Conservation (phyloP, 2,888 invertebrate genomes). For the Amblyteles armatorius region DNA sequence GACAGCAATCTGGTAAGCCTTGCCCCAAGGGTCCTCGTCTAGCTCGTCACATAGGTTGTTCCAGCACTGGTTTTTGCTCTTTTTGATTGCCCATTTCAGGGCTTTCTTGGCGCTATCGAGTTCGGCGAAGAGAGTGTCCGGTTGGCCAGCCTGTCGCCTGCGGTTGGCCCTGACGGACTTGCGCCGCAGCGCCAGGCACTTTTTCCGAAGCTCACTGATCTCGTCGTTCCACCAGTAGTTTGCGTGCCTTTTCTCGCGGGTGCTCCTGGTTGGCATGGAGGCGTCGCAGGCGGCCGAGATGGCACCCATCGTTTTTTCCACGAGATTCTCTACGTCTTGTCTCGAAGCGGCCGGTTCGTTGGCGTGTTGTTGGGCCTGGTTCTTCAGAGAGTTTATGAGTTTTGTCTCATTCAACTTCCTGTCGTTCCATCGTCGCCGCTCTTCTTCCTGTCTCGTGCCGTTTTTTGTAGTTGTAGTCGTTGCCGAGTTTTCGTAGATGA, state of each 20-base stretch:
- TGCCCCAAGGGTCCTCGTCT: constrained; percentile 23
- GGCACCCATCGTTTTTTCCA: constrained; percentile 42
- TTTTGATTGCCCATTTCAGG: constrained; percentile 26
- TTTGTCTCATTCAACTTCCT: constrained; percentile 31
- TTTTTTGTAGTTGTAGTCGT: no score
- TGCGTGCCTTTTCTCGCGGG: constrained; percentile 5
- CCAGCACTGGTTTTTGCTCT: constrained; percentile 26
- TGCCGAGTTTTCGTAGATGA: constrained; percentile 38
- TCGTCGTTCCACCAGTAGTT: constrained; percentile 29
- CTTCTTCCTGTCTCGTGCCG: not conserved
- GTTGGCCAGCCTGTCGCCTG: constrained; percentile 16
- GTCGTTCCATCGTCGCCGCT: constrained; percentile 35
- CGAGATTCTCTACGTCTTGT: constrained; percentile 31
- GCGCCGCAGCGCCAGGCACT: constrained; percentile 5
- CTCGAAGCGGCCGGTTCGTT: not conserved
- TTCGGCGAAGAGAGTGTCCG: constrained; percentile 11
- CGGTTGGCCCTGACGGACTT: constrained; percentile 6
- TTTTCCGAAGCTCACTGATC: constrained; percentile 32
- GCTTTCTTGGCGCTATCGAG: constrained; percentile 37
- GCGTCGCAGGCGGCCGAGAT: constrained; percentile 44
- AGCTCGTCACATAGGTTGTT: constrained; percentile 36
- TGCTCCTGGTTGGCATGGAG: constrained; percentile 34
- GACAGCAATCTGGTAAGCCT: constrained; percentile 44
- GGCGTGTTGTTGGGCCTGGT: constrained; percentile 1
- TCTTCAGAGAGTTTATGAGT: constrained; percentile 13